These are phyloP conservation scores for Sceliomorpha sp. DNA, from an alignment of 2,888 invertebrate species.

Conservation along the genomic window DNA sequence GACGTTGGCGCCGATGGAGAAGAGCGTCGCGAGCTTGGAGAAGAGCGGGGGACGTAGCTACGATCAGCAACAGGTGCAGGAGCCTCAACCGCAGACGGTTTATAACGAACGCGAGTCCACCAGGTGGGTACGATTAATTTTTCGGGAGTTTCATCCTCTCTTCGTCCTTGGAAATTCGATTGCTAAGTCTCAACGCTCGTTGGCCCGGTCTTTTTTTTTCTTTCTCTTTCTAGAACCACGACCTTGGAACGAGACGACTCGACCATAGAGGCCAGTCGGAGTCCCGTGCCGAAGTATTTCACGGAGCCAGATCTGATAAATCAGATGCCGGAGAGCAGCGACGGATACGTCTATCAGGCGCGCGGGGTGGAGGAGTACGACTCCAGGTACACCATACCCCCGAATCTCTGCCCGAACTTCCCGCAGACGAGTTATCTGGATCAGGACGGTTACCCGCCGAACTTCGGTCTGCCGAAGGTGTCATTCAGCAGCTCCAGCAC, in stretches of 20 bases:
- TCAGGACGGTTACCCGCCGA: constrained; percentile 89
- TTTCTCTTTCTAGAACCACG: constrained; percentile 43
- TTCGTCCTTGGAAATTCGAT: too few species aligned
- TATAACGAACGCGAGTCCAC: constrained; percentile 66
- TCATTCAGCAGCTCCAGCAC: constrained; percentile 86
- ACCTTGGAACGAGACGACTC: constrained; percentile 53
- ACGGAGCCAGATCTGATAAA: constrained; percentile 82
- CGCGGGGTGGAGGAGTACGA: constrained; percentile 71
- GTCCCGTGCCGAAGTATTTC: constrained; percentile 65
- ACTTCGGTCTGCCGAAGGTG: constrained; percentile 88
- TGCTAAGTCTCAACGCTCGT: too few species aligned
- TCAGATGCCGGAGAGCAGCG: constrained; percentile 71
- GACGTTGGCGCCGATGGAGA: constrained; percentile 75
- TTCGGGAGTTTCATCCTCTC: too few species aligned
- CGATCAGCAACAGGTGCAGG: constrained; percentile 82
- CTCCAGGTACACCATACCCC: constrained; percentile 68
- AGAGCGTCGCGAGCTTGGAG: constrained; percentile 79
- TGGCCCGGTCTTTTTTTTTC: constrained; percentile 5
- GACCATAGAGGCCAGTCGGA: constrained; percentile 33
- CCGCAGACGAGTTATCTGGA: constrained; percentile 83
- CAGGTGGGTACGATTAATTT: constrained; percentile 36
- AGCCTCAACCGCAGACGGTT: constrained; percentile 52
- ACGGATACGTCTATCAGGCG: constrained; percentile 68
- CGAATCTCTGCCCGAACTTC: constrained; percentile 63
- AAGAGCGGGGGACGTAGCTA: constrained; percentile 66